Base-by-base conservation (phyloP, 2,888 invertebrate genomes). In the Pachycephus smyrnensis region DNA sequence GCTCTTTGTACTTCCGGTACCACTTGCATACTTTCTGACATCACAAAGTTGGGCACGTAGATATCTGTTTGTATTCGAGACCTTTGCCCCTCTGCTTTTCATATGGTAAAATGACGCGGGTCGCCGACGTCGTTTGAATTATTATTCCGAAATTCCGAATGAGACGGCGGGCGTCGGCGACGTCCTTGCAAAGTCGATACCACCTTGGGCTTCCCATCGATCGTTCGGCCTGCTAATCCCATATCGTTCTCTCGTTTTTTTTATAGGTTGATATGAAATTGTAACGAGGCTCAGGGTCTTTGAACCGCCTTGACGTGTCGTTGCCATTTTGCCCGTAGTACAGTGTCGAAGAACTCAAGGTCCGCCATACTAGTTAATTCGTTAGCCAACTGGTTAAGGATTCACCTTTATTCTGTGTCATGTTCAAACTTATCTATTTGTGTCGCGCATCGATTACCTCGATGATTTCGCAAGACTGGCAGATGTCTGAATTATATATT, bases 1-100 rank as follows among this genome's bases (percentile, higher is more conserved):
- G 80, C 77, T 80, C 84, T 81, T 82, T 79, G 82, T 81, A 82
- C 83, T 82, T 81, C 78, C 82, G 81, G 77, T 69, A 68, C 76
- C 23, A 55, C 1, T 1, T 15, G 55, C 23, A 23, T 9, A 23
- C 55, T 9, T 23, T 23, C 55, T 9, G 15, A 6, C 40, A 40
- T 15, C 6, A 15, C 40, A 1, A 4, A 40, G 40, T 40, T 4
- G 40, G 15, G 6, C 4, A 23, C 9, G 23, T 55, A 1, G 55
- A 55, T 55, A 55, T 55, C 2, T 55, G 15, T 55, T 23, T 23
- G 55, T 55, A 55, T 23, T 9, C 55, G 23, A 23, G 55, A 55
- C 23, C 55, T 55, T 55, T 55, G 55, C 9, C 23, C 55, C 55
- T 9, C 23, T 23, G 55, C 9, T 2, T 3, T 2, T 9, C 9